Conservation (phyloP, 2,888 invertebrate genomes). For the Fragum sueziense region DNA sequence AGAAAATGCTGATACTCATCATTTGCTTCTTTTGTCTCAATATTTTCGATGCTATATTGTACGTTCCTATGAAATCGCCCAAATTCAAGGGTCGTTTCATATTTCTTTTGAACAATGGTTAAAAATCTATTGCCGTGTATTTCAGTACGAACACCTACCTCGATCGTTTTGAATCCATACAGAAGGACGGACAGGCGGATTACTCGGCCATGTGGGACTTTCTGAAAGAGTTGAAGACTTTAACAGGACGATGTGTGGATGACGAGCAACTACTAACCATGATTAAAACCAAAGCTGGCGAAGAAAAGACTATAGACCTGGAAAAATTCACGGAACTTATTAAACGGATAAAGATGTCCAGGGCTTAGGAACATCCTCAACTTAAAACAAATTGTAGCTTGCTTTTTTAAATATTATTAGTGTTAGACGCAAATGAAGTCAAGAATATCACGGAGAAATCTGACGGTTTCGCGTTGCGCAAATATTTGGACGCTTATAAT, state of each 20-base stretch:
- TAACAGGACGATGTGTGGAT: constrained; percentile 55
- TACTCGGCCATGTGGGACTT: constrained; percentile 66
- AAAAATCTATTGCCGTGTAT: background rate
- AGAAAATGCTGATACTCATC: too few relatives aligned
- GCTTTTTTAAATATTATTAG: too few relatives aligned
- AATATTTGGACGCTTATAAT: too few relatives aligned
- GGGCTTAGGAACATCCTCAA: constrained; percentile 36
- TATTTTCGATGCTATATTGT: too few relatives aligned
- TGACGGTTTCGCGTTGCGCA: too few relatives aligned
- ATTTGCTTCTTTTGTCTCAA: too few relatives aligned
- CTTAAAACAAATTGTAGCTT: too few relatives aligned
- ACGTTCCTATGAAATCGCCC: background rate
- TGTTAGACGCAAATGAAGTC: too few relatives aligned
- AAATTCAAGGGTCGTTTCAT: background rate
- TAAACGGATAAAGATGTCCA: constrained; percentile 69
- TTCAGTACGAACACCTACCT: constrained; percentile 76
- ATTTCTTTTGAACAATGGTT: background rate
- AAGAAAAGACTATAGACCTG: constrained; percentile 73
- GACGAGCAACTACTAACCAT: constrained; percentile 68
- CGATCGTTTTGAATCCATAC: constrained; percentile 72
- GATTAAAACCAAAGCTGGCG: constrained; percentile 68
- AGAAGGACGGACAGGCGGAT: constrained; percentile 62
- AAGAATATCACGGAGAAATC: too few relatives aligned
- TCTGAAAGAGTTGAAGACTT: constrained; percentile 62
- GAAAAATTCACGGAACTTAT: constrained; percentile 76